These are phyloP conservation scores for Notocelia uddmanniana DNA, from an alignment of 2,888 invertebrate genomes.

Conservation along the genomic window DNA sequence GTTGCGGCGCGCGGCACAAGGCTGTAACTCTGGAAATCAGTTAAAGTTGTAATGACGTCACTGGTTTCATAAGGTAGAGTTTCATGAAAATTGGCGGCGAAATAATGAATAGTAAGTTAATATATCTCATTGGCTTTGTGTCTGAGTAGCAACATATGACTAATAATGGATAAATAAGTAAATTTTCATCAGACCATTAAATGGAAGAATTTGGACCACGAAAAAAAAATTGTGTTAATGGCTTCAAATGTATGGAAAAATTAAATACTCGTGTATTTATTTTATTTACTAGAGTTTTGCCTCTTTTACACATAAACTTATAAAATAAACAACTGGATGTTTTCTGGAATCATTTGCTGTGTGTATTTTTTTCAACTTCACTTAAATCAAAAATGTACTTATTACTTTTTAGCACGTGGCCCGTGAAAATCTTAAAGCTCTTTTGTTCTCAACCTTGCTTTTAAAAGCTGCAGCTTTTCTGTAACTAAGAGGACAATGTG, in stretches of 20 bases:
- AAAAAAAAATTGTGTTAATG: too few relatives aligned
- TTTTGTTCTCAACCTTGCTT: slow-evolving; percentile 23
- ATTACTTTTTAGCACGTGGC: not conserved
- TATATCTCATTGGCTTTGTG: not conserved
- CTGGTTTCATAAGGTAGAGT: not conserved
- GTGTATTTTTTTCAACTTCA: not conserved
- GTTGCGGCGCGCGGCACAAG: slow-evolving; percentile 30
- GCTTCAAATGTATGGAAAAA: too few relatives aligned
- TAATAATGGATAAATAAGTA: too few relatives aligned
- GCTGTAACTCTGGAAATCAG: slow-evolving; percentile 18
- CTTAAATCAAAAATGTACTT: not conserved
- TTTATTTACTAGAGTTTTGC: too few relatives aligned
- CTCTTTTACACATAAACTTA: too few relatives aligned
- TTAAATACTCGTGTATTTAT: too few relatives aligned
- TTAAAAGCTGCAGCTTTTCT: slow-evolving; percentile 16
- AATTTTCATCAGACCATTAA: too few relatives aligned
- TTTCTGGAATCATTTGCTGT: too few relatives aligned
- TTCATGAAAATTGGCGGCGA: not conserved
- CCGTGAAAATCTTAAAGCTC: slow-evolving; percentile 21
- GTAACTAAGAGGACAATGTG: not conserved
- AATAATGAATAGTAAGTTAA: not conserved
- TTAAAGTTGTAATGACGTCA: not conserved
- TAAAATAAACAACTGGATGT: too few relatives aligned
- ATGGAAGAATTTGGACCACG: too few relatives aligned
- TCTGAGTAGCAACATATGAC: too few relatives aligned